Percentiles rank a stretch among this genome's conserved stretches.
These are phyloP conservation scores for Hydrolagus affinis DNA, from an alignment of 2,113 vertebrate species.

Conservation along the genomic window DNA sequence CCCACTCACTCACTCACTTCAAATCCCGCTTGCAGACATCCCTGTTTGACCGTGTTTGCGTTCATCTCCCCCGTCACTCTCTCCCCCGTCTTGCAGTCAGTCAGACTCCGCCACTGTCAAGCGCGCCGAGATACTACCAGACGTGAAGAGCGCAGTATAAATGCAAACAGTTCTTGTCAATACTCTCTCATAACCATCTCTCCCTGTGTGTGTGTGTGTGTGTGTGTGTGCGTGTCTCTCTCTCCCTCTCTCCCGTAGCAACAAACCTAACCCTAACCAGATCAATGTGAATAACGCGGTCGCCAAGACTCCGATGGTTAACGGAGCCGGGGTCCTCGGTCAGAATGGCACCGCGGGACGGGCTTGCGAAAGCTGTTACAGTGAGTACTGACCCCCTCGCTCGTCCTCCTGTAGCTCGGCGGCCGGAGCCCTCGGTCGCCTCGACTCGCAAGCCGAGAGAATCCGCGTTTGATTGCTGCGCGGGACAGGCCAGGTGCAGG, in stretches of 20 bases:
- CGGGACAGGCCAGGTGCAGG: too few species aligned
- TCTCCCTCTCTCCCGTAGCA: conserved; percentile 20
- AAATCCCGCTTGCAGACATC: too few species aligned
- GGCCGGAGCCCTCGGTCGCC: too few species aligned
- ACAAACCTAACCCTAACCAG: conserved; percentile 37
- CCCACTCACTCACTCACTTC: too few species aligned
- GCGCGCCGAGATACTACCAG: not conserved
- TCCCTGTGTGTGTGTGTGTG: not conserved
- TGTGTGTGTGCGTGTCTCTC: too few species aligned
- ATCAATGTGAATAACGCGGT: conserved; percentile 34
- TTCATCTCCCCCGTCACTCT: not conserved
- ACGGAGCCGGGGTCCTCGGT: conserved; percentile 28
- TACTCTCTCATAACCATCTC: not conserved
- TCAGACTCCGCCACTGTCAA: not conserved
- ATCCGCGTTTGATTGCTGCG: too few species aligned
- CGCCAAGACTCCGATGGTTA: conserved; percentile 30
- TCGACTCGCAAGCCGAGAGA: too few species aligned
- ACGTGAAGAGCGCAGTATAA: not conserved
- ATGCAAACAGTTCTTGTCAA: not conserved
- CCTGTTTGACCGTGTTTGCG: too few species aligned
- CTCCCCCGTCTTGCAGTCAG: not conserved
- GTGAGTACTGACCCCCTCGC: conserved; percentile 27
- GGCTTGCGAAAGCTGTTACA: conserved; percentile 36
- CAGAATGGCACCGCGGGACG: conserved; percentile 32
- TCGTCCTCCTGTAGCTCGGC: not conserved